phyloP scores from a whole-genome alignment of 2,113 vertebrate genomes.

The Prunella himalayana region DNA sequence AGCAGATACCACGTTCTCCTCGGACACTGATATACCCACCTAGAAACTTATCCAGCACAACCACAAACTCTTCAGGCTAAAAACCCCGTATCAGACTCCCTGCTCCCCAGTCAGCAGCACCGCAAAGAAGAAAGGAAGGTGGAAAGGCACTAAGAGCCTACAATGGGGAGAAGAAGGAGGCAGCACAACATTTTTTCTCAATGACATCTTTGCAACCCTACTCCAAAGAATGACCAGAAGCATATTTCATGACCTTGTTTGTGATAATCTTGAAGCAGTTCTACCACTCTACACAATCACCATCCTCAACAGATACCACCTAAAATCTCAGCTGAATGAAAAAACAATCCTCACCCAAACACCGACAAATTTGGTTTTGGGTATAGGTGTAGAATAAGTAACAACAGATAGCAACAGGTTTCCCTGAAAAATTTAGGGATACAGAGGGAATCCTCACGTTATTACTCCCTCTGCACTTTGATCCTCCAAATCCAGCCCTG shows the following conservation, averaged over 20 bases:
- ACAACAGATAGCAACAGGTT: not conserved
- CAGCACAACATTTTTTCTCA: not conserved
- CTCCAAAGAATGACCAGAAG: not conserved
- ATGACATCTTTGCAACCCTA: not conserved
- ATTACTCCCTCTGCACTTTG: not conserved
- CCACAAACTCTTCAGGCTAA: not conserved
- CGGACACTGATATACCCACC: not conserved
- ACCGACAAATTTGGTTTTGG: not conserved
- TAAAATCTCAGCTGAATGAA: not conserved
- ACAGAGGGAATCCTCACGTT: not conserved
- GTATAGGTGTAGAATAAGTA: not conserved
- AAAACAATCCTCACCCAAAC: not conserved
- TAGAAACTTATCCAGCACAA: not conserved
- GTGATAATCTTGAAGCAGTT: not conserved
- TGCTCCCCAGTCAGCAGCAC: not conserved
- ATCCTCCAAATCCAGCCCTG: slow-evolving; percentile 14
- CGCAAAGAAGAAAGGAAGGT: not conserved
- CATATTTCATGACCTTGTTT: not conserved
- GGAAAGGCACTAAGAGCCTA: not conserved
- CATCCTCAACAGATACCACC: not conserved
- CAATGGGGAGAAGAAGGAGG: not conserved
- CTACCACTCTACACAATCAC: not conserved
- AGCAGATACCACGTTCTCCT: too few species aligned
- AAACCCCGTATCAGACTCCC: not conserved
- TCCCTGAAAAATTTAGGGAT: not conserved